Evolutionary conservation across 2,888 invertebrate genomes (phyloP).

Genomic region (Caenorhabditis wallacei): DNA sequence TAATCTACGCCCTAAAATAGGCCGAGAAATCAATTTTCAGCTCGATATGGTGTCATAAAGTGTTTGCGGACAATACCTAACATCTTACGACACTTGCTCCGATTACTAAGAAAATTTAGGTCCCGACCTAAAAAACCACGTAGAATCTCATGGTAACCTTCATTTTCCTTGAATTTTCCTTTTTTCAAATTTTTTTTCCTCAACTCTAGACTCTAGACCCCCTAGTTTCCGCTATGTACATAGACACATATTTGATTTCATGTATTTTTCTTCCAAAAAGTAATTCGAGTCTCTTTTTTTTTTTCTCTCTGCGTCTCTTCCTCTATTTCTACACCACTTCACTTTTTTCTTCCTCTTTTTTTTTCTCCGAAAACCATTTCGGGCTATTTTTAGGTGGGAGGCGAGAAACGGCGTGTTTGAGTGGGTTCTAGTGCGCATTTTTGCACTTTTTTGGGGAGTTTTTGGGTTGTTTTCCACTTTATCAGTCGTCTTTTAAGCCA

Average conservation of each 20-base stretch:
- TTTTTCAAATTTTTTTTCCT: slow-evolving; percentile 12
- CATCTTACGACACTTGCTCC: slow-evolving; percentile 3
- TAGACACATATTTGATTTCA: slow-evolving; percentile 35
- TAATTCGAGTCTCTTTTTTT: slow-evolving; percentile 30
- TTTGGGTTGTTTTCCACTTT: not conserved
- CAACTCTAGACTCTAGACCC: not conserved
- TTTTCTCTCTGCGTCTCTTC: slow-evolving; percentile 28
- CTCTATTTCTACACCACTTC: not conserved
- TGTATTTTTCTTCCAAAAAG: slow-evolving; percentile 6
- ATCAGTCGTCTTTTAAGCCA: too few species aligned
- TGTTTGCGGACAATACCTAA: not conserved
- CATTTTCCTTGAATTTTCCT: not conserved
- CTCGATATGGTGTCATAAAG: too few species aligned
- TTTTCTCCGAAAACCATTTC: not conserved
- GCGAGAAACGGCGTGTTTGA: not conserved
- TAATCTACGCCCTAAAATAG: too few species aligned
- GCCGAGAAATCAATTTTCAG: too few species aligned
- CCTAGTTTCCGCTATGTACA: not conserved
- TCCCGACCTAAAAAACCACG: not conserved
- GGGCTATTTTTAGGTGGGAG: slow-evolving; percentile 11
- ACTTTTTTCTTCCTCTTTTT: slow-evolving; percentile 10
- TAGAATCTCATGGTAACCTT: not conserved
- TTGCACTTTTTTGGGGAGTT: not conserved
- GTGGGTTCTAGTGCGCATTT: not conserved
- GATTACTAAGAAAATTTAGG: not conserved